A percentile compares a stretch with the other conserved stretches of the same genome.
Evolutionary conservation across 2,113 vertebrate species (phyloP).

Genomic region (Desmodus rotundus): DNA sequence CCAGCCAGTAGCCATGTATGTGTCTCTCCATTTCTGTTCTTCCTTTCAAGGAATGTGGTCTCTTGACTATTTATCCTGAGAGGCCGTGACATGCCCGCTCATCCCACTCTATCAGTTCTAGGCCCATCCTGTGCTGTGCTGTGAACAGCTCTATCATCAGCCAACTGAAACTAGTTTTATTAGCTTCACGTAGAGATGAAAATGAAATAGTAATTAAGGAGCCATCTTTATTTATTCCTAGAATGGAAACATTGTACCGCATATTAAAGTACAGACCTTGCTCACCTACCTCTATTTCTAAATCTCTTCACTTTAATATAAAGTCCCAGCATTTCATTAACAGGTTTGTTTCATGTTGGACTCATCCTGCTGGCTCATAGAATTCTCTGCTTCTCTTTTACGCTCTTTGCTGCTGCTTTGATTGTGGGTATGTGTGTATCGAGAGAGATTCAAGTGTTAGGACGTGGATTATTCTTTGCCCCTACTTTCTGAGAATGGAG

Average conservation of each 20-base stretch:
- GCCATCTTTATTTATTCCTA: neutral
- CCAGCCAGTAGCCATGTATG: neutral
- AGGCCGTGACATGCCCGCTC: neutral
- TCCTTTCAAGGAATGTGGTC: neutral
- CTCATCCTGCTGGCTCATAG: neutral
- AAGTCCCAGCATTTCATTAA: slow-evolving; percentile 7
- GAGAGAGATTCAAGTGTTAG: neutral
- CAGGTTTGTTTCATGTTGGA: neutral
- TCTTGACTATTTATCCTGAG: neutral
- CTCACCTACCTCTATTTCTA: neutral
- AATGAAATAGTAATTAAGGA: neutral
- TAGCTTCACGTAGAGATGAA: neutral
- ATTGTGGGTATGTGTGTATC: neutral
- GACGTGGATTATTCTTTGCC: neutral
- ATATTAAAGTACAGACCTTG: slow-evolving; percentile 5
- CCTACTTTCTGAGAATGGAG: neutral
- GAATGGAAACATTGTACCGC: neutral
- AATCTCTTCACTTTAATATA: slow-evolving; percentile 13
- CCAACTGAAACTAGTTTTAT: slow-evolving; percentile 4
- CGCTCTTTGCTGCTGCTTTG: neutral
- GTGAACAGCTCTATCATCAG: neutral
- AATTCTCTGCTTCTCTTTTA: neutral
- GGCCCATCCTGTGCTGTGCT: neutral
- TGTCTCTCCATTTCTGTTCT: neutral
- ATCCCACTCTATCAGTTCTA: neutral